phyloP scores from a whole-genome alignment of 2,113 vertebrate species.

The Gobiocypris rarus region DNA sequence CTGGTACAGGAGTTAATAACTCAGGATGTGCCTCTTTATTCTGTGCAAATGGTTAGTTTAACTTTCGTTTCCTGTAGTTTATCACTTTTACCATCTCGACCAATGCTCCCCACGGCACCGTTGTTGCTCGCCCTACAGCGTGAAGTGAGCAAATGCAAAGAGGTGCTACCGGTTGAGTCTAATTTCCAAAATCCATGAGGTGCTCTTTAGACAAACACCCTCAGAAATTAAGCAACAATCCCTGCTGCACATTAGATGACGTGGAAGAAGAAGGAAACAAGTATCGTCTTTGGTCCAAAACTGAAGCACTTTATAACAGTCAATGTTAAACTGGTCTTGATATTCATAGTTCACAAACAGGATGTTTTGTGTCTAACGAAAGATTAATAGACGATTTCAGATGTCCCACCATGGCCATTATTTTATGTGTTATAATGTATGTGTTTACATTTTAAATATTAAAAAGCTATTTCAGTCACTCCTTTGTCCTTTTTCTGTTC shows the following conservation, averaged over 20 bases:
- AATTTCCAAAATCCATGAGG: conserved; percentile 22
- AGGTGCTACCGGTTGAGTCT: conserved; percentile 14
- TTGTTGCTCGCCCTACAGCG: conserved; percentile 9
- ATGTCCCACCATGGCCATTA: conserved; percentile 78
- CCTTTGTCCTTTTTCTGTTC: conserved; percentile 57
- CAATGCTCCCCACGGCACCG: not conserved
- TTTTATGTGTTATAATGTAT: conserved; percentile 74
- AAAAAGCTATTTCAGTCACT: conserved; percentile 75
- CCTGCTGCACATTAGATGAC: conserved; percentile 11
- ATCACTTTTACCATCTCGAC: conserved; percentile 4
- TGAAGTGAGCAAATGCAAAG: conserved; percentile 53
- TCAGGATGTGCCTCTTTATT: conserved; percentile 37
- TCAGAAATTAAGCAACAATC: conserved; percentile 13
- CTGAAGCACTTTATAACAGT: conserved; percentile 84
- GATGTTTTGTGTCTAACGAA: conserved; percentile 50
- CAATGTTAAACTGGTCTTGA: conserved; percentile 76
- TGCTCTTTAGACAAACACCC: conserved; percentile 37
- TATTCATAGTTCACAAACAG: conserved; percentile 47
- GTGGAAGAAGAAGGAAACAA: not conserved
- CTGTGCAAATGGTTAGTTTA: not conserved
- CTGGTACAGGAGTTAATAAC: conserved; percentile 12
- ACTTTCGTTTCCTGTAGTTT: not conserved
- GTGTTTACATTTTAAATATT: conserved; percentile 84
- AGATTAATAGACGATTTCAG: conserved; percentile 72
- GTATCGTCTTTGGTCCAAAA: conserved; percentile 73